phyloP scores from a whole-genome alignment of 2,888 invertebrate species.

The Papilio elwesi region DNA sequence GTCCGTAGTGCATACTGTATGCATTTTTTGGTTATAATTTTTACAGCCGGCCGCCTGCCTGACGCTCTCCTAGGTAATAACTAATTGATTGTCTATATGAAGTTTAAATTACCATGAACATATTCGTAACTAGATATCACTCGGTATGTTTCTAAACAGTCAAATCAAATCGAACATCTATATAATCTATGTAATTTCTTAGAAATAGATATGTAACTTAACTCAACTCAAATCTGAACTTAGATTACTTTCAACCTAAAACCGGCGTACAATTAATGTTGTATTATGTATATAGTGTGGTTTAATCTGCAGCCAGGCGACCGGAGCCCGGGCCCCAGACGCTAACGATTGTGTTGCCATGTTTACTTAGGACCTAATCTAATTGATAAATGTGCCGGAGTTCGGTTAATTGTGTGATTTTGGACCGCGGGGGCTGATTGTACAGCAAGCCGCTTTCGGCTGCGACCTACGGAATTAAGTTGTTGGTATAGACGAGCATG shows the following conservation, averaged over 20 bases:
- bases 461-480: slow-evolving; percentile 34
- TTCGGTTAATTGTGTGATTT: slow-evolving; percentile 49
- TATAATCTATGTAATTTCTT: not conserved
- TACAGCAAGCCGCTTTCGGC: slow-evolving; percentile 40
- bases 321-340: not conserved
- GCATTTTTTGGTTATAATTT: no score
- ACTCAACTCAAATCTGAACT: slow-evolving; percentile 20
- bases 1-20: no score
- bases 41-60: no score
- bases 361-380: slow-evolving; percentile 53
- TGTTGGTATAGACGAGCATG: slow-evolving; percentile 35
- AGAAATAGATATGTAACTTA: not conserved
- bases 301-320: slow-evolving; percentile 22
- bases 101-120: no score
- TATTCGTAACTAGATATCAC: no score
- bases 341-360: slow-evolving; percentile 41
- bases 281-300: not conserved
- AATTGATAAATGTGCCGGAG: slow-evolving; percentile 51
- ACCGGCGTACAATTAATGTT: slow-evolving; percentile 4
- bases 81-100: no score
- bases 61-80: no score
- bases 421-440: slow-evolving; percentile 46
- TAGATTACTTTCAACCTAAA: slow-evolving; percentile 17
- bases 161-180: no score
- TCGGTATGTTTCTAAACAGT: no score